A percentile compares a stretch with the other conserved stretches of the same genome.
phyloP scores from a whole-genome alignment of 2,888 invertebrate species.

The Aporophyla nigra region DNA sequence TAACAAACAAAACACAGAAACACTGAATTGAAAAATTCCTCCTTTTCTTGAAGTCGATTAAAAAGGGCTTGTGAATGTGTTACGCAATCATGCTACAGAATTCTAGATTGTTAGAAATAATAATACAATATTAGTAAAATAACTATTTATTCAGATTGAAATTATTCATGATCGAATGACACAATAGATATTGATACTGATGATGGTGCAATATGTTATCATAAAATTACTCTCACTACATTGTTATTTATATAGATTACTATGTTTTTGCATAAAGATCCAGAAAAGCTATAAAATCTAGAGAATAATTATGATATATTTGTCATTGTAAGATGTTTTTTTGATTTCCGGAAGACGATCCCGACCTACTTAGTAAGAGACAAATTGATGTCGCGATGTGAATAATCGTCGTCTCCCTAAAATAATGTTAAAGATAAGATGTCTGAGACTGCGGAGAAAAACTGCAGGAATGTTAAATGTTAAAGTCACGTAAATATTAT shows the following conservation, averaged over 20 bases:
- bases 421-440: constrained; percentile 19
- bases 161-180: neutral
- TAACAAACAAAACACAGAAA: too few species aligned
- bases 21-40: too few species aligned
- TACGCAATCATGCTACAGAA: neutral
- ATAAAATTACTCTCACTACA: neutral
- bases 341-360: constrained; percentile 1
- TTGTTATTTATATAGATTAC: neutral
- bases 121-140: neutral
- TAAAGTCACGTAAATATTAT: constrained; percentile 41
- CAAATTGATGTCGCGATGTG: constrained; percentile 25
- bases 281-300: neutral
- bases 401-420: constrained; percentile 26
- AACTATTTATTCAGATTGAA: neutral
- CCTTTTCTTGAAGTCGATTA: neutral
- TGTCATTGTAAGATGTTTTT: constrained; percentile 11
- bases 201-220: neutral
- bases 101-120: neutral
- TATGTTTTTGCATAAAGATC: neutral
- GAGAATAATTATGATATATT: neutral
- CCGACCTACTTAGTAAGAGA: constrained; percentile 12
- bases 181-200: neutral
- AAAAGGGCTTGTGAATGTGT: neutral
- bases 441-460: neutral
- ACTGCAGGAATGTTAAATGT: constrained; percentile 7